A percentile compares a stretch with the other conserved stretches of the same genome.
These are phyloP conservation scores for Temnothorax rugatulus DNA, from an alignment of 2,888 invertebrate genomes.

Conservation along the genomic window DNA sequence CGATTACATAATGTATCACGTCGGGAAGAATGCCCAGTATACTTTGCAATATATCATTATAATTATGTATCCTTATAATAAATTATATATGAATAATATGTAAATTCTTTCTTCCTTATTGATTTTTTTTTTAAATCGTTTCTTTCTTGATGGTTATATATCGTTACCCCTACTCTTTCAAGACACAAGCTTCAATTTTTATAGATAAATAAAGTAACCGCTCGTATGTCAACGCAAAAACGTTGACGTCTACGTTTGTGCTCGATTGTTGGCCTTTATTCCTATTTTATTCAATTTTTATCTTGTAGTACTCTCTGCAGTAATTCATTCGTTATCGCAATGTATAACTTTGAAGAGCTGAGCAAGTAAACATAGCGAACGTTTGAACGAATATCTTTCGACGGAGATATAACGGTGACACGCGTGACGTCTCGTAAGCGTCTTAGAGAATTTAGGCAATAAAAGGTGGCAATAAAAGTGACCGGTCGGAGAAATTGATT, in stretches of 20 bases:
- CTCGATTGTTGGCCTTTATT: too few species aligned
- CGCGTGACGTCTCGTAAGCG: neutral
- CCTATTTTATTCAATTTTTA: too few species aligned
- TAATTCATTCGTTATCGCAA: constrained; percentile 10
- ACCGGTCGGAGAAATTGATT: constrained; percentile 9
- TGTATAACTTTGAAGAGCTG: neutral
- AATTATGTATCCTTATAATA: neutral
- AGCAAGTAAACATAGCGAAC: neutral
- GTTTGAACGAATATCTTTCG: constrained; percentile 31
- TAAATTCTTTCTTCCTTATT: too few species aligned
- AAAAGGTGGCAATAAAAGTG: constrained; percentile 37
- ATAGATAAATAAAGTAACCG: too few species aligned
- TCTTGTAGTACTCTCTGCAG: neutral
- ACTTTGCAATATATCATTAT: neutral
- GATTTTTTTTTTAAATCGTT: neutral
- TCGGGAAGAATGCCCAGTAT: neutral
- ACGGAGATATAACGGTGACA: neutral
- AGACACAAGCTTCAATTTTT: neutral
- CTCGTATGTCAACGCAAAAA: too few species aligned
- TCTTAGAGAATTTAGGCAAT: constrained; percentile 7
- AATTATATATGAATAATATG: neutral
- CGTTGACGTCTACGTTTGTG: too few species aligned
- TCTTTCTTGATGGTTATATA: neutral
- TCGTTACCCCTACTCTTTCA: neutral
- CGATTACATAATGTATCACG: neutral